Evolutionary conservation across 2,113 vertebrate species (phyloP).

Genomic region (Sinocyclocheilus anophthalmus): DNA sequence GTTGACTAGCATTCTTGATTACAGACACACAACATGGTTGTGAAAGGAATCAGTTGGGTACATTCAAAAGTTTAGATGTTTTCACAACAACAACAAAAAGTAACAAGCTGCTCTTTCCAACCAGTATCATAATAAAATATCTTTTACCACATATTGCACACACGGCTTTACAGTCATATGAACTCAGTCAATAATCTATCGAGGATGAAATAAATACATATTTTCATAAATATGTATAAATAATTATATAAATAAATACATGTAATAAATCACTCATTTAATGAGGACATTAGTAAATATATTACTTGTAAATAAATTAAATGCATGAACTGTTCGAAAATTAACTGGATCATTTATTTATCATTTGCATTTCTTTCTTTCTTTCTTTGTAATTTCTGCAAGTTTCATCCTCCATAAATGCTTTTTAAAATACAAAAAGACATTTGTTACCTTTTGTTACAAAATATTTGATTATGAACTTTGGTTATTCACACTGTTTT

Average conservation of each 20-base stretch:
- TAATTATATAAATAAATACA: not conserved
- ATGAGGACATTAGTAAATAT: not conserved
- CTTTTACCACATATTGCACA: not conserved
- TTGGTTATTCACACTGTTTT: not conserved
- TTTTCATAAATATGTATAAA: not conserved
- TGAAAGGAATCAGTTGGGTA: not conserved
- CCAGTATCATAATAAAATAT: not conserved
- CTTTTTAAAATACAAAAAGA: not conserved
- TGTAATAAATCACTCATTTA: not conserved
- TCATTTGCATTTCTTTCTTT: not conserved
- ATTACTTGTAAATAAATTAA: not conserved
- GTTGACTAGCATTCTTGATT: not conserved
- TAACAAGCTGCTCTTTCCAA: not conserved
- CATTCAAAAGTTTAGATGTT: not conserved
- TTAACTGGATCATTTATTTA: not conserved
- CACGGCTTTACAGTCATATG: not conserved
- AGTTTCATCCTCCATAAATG: not conserved
- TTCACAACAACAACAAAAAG: not conserved
- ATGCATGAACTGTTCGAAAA: not conserved
- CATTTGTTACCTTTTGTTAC: not conserved
- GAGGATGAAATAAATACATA: not conserved
- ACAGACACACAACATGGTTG: not conserved
- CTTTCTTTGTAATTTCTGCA: too few relatives aligned
- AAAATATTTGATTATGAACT: too few relatives aligned
- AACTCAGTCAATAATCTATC: not conserved